phyloP scores from a whole-genome alignment of 2,888 invertebrate species.

The Hirtodrosophila trivittata region DNA sequence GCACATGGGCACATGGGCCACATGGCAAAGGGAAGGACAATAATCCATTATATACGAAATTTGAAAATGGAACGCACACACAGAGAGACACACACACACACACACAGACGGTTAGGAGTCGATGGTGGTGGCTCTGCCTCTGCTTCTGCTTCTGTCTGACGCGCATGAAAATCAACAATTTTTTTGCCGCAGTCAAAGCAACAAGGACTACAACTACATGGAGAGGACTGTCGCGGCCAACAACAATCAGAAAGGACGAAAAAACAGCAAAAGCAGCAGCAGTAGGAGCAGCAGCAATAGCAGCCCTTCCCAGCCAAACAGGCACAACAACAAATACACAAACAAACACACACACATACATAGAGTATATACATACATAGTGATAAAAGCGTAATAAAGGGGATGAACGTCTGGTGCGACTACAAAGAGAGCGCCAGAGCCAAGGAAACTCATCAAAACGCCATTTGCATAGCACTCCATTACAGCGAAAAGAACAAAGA shows the following conservation, averaged over 20 bases:
- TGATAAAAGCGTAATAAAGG: constrained; percentile 54
- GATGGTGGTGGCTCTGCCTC: constrained; percentile 46
- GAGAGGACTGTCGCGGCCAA: constrained; percentile 55
- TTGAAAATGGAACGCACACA: constrained; percentile 72
- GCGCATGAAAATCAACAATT: constrained; percentile 59
- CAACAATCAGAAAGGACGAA: constrained; percentile 59
- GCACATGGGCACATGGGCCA: constrained; percentile 60
- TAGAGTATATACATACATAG: constrained; percentile 26
- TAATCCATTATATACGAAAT: constrained; percentile 83
- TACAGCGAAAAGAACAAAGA: constrained; percentile 79
- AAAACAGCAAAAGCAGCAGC: constrained; percentile 20
- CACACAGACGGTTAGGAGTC: constrained; percentile 13
- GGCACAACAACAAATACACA: constrained; percentile 44
- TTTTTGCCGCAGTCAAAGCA: constrained; percentile 50
- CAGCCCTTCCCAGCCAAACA: constrained; percentile 60
- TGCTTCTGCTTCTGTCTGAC: constrained; percentile 71
- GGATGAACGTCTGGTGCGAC: constrained; percentile 74
- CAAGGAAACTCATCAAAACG: constrained; percentile 77
- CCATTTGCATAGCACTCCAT: constrained; percentile 82
- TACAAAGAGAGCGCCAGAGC: constrained; percentile 68
- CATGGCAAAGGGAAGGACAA: constrained; percentile 68
- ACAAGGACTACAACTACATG: constrained; percentile 42
- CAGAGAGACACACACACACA: constrained; percentile 31
- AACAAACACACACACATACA: constrained; percentile 26
- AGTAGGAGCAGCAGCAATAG: constrained; percentile 40